These are phyloP conservation scores for Acanthopleura granulata DNA, from an alignment of 2,888 invertebrate species.

Conservation along the genomic window DNA sequence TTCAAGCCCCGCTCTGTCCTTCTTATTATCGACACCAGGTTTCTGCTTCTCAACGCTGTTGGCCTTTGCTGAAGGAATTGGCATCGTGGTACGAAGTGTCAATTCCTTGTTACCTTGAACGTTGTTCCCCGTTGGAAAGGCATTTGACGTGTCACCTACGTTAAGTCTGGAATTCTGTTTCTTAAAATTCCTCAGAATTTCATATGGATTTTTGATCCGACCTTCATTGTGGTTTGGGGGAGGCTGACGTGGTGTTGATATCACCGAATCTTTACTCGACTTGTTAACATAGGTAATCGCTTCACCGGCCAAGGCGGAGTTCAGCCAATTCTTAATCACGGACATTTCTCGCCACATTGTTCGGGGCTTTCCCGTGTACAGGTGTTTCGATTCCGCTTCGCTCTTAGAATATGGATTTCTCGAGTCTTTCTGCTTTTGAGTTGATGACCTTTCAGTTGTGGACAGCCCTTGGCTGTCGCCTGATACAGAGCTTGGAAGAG, in stretches of 20 bases:
- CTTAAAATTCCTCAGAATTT: slow-evolving; percentile 3
- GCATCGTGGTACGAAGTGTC: not conserved
- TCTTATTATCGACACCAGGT: not conserved
- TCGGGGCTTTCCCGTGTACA: not conserved
- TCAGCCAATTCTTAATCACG: slow-evolving; percentile 4
- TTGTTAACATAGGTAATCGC: not conserved
- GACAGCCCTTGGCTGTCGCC: no score
- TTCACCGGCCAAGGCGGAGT: not conserved
- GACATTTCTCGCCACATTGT: not conserved
- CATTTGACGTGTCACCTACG: not conserved
- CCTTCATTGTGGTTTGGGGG: not conserved
- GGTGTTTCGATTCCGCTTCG: not conserved
- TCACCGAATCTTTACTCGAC: not conserved
- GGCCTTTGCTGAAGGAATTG: not conserved
- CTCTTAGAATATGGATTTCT: slow-evolving; percentile 1
- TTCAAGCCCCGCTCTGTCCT: not conserved
- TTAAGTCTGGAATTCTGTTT: not conserved
- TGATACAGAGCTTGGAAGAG: no score
- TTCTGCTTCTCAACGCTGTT: not conserved
- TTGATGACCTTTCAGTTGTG: no score
- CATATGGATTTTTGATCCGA: slow-evolving; percentile 12
- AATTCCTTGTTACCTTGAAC: not conserved
- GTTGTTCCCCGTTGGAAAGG: not conserved
- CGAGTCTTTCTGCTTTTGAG: not conserved
- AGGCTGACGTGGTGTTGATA: not conserved